A percentile compares a stretch with the other conserved stretches of the same genome.
Evolutionary conservation across 2,797 vertebrate genomes (phyloP).

Genomic region (Sebastes umbrosus): DNA sequence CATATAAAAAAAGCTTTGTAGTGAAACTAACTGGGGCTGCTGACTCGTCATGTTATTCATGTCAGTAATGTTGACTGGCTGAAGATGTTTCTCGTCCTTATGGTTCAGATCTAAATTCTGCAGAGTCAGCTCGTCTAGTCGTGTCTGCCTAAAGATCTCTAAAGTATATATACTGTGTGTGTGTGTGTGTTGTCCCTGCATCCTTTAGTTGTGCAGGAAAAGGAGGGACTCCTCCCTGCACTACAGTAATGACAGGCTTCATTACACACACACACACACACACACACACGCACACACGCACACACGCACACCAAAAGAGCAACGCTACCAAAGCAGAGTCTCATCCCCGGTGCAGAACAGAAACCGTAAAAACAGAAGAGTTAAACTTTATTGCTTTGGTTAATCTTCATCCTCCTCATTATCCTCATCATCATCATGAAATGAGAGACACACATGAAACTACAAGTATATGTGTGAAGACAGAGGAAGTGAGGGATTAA

Average conservation of each 20-base stretch:
- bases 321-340: background rate
- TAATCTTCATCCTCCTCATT: background rate
- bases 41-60: background rate
- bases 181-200: constrained; percentile 46
- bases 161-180: background rate
- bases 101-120: constrained; percentile 5
- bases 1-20: background rate
- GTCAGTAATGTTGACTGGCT: constrained; percentile 8
- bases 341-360: background rate
- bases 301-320: background rate
- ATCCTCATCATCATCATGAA: background rate
- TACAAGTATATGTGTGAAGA: background rate
- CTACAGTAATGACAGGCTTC: constrained; percentile 60
- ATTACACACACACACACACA: background rate
- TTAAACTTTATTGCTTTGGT: background rate
- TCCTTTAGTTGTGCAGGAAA: constrained; percentile 53
- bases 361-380: background rate
- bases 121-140: constrained; percentile 17
- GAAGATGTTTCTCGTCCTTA: background rate
- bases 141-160: background rate
- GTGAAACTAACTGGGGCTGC: background rate
- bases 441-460: background rate
- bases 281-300: background rate
- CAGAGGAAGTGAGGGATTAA: background rate
- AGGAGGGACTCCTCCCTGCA: constrained; percentile 54